Evolutionary conservation across 2,888 invertebrate species (phyloP).

Genomic region (Ashinkailepas kermadecensis): DNA sequence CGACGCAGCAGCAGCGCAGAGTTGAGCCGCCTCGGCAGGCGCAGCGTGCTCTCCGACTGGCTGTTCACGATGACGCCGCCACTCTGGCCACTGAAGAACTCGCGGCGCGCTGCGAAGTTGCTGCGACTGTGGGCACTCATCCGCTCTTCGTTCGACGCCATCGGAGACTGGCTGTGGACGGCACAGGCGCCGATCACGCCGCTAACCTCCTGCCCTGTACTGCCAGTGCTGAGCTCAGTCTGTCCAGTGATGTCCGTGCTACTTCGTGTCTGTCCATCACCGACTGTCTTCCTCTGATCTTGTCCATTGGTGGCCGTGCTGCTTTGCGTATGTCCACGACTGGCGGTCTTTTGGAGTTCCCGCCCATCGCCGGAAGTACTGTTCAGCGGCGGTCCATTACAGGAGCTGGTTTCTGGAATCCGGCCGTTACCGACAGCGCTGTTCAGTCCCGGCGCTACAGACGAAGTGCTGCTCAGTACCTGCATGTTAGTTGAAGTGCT

Average conservation of each 20-base stretch:
- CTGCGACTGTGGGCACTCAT: neutral
- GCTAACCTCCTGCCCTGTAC: neutral
- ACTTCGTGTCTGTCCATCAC: neutral
- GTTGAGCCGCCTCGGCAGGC: neutral
- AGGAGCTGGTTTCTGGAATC: neutral
- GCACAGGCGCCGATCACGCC: no score
- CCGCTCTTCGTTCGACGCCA: neutral
- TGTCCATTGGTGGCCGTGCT: neutral
- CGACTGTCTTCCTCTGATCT: neutral
- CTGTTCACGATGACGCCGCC: neutral
- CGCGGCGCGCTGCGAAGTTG: neutral
- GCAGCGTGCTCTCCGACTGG: neutral
- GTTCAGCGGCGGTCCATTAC: neutral
- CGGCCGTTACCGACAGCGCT: neutral
- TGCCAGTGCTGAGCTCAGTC: neutral
- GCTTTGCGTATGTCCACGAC: neutral
- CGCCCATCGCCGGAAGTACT: neutral
- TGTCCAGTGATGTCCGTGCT: neutral
- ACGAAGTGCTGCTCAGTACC: no score
- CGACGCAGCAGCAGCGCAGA: constrained; percentile 3
- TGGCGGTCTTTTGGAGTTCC: no score
- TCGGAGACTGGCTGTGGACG: no score
- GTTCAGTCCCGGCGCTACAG: no score
- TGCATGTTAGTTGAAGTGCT: neutral
- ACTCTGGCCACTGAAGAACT: neutral